Evolutionary conservation across 2,797 vertebrate genomes (phyloP), one percentile per base, ranked within the genome.

Genomic region (Botia kubotai): DNA sequence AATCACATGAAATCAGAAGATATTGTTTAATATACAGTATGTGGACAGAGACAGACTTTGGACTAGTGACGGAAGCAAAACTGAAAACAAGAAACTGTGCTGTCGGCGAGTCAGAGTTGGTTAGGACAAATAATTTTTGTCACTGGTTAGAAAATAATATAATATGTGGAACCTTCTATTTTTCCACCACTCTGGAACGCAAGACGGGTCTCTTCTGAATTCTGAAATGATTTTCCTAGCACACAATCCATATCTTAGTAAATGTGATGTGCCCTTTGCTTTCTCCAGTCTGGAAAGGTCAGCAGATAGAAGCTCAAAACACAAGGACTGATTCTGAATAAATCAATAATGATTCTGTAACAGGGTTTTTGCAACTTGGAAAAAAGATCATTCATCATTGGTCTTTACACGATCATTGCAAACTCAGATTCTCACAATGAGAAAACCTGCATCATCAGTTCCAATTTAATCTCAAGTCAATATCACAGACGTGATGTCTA

Each of bases 231-330:
- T 89, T 84, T 82, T 84, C 48, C 63, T 26, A 69, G 33, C 87
- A 87, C 83, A 86, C 4, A 86, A 92, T 92, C 90, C 88, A 93
- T 91, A 91, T 85, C 88, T 91, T 86, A 92, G 91, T 90, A 90
- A 81, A 87, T 75, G 83, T 83, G 89, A 86, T 11, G 46, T 89
- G 89, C 86, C 89, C 91, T 93, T 93, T 91, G 83, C 89, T 88
- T 83, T 75, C 79, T 72, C 11, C 69, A 66, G 63, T 43, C n/a
- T 85, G 62, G 87, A 91, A 90, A 91, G 89, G 89, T 91, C 90
- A 91, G 80, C 83, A 33, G 17, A 76, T 72, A 77, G 83, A 84
- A 81, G 77, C 39, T 86, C 79, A 82, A 82, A 88, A 86, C 80
- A 83, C 70, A 83, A 80, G 79, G 84, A 88, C 29, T 50, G 6